A percentile compares a stretch with the other conserved stretches of the same genome.
phyloP scores from a whole-genome alignment of 53 echinoderm and acorn worm species.

The Echinarachnius parma region DNA sequence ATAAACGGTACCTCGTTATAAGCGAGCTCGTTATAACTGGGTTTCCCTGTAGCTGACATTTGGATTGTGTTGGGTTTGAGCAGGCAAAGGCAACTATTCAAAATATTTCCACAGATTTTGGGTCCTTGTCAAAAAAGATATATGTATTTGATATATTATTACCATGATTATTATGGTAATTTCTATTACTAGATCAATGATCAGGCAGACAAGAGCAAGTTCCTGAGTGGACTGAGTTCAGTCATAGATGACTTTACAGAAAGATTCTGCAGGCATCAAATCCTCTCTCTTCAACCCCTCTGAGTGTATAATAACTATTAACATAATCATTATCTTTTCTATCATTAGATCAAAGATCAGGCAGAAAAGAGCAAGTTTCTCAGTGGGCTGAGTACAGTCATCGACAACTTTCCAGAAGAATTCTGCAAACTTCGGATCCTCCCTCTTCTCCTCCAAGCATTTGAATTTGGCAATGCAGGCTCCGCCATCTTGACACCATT shows the following conservation, averaged over 20 bases:
- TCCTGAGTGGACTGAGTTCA: slow-evolving; percentile 72
- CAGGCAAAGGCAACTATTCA: no score
- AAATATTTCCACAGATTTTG: no score
- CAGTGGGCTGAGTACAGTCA: slow-evolving; percentile 64
- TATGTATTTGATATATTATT: no score
- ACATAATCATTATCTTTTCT: no score
- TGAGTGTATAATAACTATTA: no score
- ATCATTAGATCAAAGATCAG: slow-evolving; percentile 85
- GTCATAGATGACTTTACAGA: slow-evolving; percentile 89
- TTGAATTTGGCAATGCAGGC: slow-evolving; percentile 96
- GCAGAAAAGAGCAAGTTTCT: slow-evolving; percentile 93
- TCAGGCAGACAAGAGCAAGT: slow-evolving; percentile 88
- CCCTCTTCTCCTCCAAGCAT: slow-evolving; percentile 87
- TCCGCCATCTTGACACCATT: slow-evolving; percentile 93
- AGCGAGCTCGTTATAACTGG: no score
- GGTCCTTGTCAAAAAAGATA: no score
- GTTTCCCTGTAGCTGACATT: no score
- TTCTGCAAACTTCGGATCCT: slow-evolving; percentile 86
- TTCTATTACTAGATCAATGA: slow-evolving; percentile 95
- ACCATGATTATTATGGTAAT: no score
- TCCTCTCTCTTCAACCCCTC: slow-evolving; percentile 77
- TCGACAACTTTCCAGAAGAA: slow-evolving; percentile 93
- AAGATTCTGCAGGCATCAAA: slow-evolving; percentile 82
- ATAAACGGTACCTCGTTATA: no score
- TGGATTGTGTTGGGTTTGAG: no score